phyloP scores from a whole-genome alignment of 2,888 invertebrate genomes.

The Corbicula japonica region DNA sequence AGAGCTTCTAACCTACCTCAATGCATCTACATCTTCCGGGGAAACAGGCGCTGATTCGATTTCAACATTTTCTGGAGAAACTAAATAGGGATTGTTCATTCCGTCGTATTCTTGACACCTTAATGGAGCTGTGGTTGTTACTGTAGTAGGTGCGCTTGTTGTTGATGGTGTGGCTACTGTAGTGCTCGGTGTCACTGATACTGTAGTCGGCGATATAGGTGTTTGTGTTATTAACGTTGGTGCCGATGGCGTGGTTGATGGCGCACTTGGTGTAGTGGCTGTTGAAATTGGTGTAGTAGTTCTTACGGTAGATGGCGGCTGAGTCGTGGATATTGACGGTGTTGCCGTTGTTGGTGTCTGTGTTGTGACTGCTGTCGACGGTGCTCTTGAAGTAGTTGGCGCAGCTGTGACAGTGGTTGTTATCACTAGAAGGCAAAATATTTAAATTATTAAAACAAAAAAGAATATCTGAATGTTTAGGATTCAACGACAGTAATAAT shows the following conservation, averaged over 20 bases:
- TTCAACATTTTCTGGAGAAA: not conserved
- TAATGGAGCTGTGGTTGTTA: not conserved
- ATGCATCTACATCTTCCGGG: not conserved
- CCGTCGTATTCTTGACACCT: not conserved
- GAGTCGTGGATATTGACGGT: constrained; percentile 2
- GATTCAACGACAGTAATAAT: too few species aligned
- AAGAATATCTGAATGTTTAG: too few species aligned
- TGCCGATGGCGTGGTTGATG: constrained; percentile 1
- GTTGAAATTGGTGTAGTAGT: constrained; percentile 1
- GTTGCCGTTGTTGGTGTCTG: not conserved
- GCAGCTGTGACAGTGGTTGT: too few species aligned
- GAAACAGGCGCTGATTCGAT: not conserved
- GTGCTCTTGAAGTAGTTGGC: not conserved
- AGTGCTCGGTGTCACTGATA: constrained; percentile 6
- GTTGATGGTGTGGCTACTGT: not conserved
- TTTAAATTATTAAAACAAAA: too few species aligned
- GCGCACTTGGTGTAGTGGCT: not conserved
- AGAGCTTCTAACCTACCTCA: too few species aligned
- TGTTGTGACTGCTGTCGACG: not conserved
- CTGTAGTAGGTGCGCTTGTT: not conserved
- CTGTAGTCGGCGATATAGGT: not conserved
- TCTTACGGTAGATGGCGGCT: not conserved
- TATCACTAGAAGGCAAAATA: too few species aligned
- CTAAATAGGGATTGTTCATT: not conserved
- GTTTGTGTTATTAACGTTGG: not conserved